phyloP scores from a whole-genome alignment of 2,113 vertebrate species.

The Microtus richardsoni region DNA sequence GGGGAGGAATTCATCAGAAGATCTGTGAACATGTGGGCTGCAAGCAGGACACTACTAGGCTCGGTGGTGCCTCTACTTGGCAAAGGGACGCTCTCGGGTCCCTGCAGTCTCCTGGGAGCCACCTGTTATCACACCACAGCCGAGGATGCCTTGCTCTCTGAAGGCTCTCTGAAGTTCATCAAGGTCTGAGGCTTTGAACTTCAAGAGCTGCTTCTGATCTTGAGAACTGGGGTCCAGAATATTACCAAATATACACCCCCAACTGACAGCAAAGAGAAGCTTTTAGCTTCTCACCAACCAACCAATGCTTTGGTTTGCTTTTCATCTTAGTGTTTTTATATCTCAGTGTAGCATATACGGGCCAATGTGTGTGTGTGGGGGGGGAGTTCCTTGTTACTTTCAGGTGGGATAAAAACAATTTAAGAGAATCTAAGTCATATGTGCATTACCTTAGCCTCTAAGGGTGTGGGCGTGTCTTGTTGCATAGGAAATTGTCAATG shows the following conservation, averaged over 20 bases:
- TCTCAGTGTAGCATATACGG: not conserved
- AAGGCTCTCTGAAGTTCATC: not conserved
- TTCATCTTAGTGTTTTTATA: not conserved
- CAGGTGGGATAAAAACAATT: not conserved
- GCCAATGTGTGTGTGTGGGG: not conserved
- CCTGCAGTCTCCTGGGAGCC: not conserved
- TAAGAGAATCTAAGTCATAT: constrained; percentile 10
- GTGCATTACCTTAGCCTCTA: not conserved
- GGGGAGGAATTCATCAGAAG: not conserved
- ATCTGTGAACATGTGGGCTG: not conserved
- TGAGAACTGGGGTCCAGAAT: not conserved
- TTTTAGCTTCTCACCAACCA: constrained; percentile 8
- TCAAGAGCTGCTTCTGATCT: not conserved
- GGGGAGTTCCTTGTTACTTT: not conserved
- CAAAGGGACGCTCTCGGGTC: not conserved
- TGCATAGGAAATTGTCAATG: not conserved
- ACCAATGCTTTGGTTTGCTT: not conserved
- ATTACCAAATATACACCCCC: not conserved
- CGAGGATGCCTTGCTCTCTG: not conserved
- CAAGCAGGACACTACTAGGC: too few species aligned
- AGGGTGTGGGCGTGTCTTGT: not conserved
- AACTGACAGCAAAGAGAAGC: not conserved
- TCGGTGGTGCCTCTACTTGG: not conserved
- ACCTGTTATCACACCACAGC: not conserved
- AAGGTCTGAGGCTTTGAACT: not conserved